Base-by-base conservation (phyloP, 2,888 invertebrate genomes). In the Papilio gigon region DNA sequence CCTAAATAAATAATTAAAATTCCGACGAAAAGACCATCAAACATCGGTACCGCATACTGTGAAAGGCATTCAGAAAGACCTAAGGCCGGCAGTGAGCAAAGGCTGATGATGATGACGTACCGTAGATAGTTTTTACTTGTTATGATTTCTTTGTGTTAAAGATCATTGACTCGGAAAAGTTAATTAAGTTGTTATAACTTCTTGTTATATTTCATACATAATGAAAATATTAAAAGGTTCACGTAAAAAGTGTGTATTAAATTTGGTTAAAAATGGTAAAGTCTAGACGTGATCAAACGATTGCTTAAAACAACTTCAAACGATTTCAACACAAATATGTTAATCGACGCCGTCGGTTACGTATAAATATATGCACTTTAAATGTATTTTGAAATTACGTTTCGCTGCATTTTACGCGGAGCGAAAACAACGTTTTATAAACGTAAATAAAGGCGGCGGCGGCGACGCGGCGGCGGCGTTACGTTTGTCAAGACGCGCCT, bases 401-500 rank as follows among this genome's bases (percentile, higher is more conserved):
- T 64, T 53, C n/a, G 9, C n/a, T 20, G 63, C 56, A 25, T 40
- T 65, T 58, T 44, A 42, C 40, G 47, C 56, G 5, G 12, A 11
- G 50, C 14, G 53, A 65, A 50, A 64, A 61, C 65, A 56, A 53
- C 30, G 42, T 53, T 27, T 53, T 56, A 40, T 30, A 60, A 65
- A 65, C 68, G 61, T 53, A 69, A 69, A 65, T 65, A 62, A 65
- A 65, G 53, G 50, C 62, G 67, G 25, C 68, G 11, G 47, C 4
- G 2, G 70, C 50, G n/a, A n/a, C n/a, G n/a, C n/a, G n/a, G n/a
- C n/a, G n/a, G 67, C 64, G 60, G 65, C 71, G 61, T 67, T 72
- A 63, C 71, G 69, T 68, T 67, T 70, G 56, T 63, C 71, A 72
- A 67, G 70, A 70, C 73, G 71, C 76, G 75, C 73, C 72, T 72